Base-by-base conservation (phyloP, 2,888 invertebrate species). In the Apamea epomidion region DNA sequence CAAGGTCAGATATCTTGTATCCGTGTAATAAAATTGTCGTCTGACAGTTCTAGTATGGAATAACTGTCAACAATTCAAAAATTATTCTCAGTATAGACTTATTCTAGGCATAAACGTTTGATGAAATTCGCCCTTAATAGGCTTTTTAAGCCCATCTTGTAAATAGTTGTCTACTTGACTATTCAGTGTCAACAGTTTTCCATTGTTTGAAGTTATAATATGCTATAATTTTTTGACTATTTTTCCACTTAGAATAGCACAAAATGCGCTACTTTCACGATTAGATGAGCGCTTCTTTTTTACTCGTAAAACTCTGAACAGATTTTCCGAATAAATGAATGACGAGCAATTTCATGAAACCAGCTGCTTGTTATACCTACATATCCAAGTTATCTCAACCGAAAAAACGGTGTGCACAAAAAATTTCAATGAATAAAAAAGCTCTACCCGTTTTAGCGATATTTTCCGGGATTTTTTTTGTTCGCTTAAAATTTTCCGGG, bases 361-460 rank as follows among this genome's bases (percentile, higher is more conserved):
- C 64, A 64, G 32, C 42, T 68, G 58, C 8, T 76, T 45, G 25
- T 58, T 62, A 62, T 65, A 62, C 25, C 10, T 58, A 70, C n/a
- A 70, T 74, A 65, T 74, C 12, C 65, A 68, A 75, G 51, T 60
- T 74, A 81, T 60, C 42, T 78, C 70, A 64, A 73, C 80, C 73
- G 62, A 67, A 83, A 75, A 73, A 83, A 60, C 54, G 65, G 14
- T 54, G 29, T 60, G 67, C 77, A 48, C 58, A 62, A 76, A 86
- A 82, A 83, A 42, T 16, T 64, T 25, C 65, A 73, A 70, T 73
- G 64, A 79, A 76, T 32, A 75, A 80, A 75, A 77, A 77, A 54
- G 48, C 21, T 75, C 51, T 32, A 54, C 60, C 68, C 32, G 51
- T 73, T 68, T 78, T 73, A 70, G 77, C 60, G 14, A 58, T 70